Conservation (phyloP, 2,113 vertebrate genomes). For the Myanophis thanlyinensis region DNA sequence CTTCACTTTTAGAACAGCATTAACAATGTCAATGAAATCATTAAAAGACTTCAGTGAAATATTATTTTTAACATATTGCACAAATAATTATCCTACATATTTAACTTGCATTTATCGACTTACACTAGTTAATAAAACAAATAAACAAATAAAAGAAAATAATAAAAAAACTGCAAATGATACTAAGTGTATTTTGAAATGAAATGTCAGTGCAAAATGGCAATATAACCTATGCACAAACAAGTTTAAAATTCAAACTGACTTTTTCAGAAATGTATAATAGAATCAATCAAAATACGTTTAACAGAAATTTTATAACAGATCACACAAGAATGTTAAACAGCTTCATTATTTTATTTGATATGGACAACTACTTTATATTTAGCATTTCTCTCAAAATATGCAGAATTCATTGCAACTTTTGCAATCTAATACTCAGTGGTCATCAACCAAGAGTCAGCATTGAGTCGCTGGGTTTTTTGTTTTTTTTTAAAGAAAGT, state of each 20-base stretch:
- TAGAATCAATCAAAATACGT: neutral
- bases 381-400: neutral
- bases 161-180: neutral
- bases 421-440: neutral
- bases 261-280: neutral
- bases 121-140: neutral
- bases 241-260: neutral
- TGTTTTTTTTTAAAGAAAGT: neutral
- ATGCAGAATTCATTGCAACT: neutral
- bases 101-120: neutral
- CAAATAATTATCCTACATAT: neutral
- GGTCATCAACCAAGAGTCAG: constrained; percentile 15
- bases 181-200: neutral
- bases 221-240: neutral
- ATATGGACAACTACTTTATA: neutral
- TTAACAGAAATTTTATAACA: neutral
- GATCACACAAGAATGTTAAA: neutral
- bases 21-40: neutral
- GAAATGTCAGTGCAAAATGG: neutral
- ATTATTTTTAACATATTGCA: neutral
- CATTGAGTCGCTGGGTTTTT: neutral
- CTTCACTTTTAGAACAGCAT: neutral
- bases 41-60: neutral
- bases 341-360: neutral
- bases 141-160: neutral